Evolutionary conservation across 1,140 invertebrate genomes (phyloP), one percentile per base, ranked within the genome.

Genomic region (Apis cerana): DNA sequence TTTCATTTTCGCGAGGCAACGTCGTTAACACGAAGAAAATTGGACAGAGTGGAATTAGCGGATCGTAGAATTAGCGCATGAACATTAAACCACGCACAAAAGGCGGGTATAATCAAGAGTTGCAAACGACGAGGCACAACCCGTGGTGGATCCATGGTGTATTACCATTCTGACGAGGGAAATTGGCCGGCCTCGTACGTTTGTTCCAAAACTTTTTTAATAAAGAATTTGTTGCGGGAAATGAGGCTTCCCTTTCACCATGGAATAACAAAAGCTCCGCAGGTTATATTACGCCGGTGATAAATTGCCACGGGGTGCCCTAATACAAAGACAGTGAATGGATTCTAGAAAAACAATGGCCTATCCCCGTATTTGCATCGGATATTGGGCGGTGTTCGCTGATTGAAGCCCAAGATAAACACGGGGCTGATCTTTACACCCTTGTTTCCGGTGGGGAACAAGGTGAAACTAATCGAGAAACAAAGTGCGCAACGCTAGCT

Each of bases 171-270:
- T 70, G 75, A 77, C 75, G 67, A 70, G 75, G 75, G 52, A 71
- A 78, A 69, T 82, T 79, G 70, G 50, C 65, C 23, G 33, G 61
- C 61, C 21, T 48, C 56, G 69, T 70, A 70, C 69, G 67, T 71
- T 79, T 72, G 76, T 84, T 80, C 23, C 69, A 59, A 64, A 84
- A 88, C 75, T 88, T 86, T 86, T 76, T 82, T 84, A 69, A 82
- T 72, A 77, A 85, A 75, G 70, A 75, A 80, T 62, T 76, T 85
- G 81, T 85, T 85, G 81, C 65, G 59, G 75, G 65, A 69, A 82
- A 82, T 82, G 81, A 70, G 75, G 67, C 56, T 67, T 78, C 80
- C 33, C 72, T 75, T 69, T 68, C 80, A 59, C 64, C 80, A 27
- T 76, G 64, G 74, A 67, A 76, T 76, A 82, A 82, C 71, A 82